These are phyloP conservation scores for Ferrisia virgata DNA, from an alignment of 2,888 invertebrate genomes.

Conservation along the genomic window DNA sequence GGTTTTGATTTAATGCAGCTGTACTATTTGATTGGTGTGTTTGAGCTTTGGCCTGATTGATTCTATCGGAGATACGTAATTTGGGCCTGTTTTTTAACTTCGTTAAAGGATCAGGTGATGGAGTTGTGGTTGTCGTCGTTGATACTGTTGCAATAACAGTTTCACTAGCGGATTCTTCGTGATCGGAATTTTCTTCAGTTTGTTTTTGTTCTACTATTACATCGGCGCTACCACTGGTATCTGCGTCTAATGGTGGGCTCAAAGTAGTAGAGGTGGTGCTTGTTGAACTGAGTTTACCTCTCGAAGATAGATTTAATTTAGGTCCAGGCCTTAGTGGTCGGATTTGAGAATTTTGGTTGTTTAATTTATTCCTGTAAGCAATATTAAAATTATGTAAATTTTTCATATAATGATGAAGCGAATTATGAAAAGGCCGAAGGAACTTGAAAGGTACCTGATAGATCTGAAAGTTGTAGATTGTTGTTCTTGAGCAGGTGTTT, in stretches of 20 bases:
- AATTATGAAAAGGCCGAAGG: neutral
- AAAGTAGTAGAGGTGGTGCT: constrained; percentile 45
- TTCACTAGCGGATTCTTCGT: neutral
- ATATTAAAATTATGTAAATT: neutral
- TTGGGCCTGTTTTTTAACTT: constrained; percentile 55
- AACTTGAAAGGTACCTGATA: neutral
- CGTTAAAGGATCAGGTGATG: constrained; percentile 54
- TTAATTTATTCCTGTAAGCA: constrained; percentile 27
- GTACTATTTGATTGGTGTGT: constrained; percentile 53
- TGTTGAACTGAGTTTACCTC: constrained; percentile 45
- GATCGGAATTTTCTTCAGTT: constrained; percentile 10
- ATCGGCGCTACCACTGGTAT: constrained; percentile 42
- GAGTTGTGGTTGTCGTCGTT: constrained; percentile 48
- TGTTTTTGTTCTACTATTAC: constrained; percentile 43
- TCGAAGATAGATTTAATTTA: constrained; percentile 59
- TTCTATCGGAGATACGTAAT: constrained; percentile 54
- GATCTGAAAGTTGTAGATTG: constrained; percentile 45
- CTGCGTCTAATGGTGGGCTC: neutral
- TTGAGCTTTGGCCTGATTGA: constrained; percentile 51
- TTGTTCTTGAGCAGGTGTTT: constrained; percentile 53
- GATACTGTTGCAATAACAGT: neutral
- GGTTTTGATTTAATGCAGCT: constrained; percentile 48
- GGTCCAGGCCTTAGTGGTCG: constrained; percentile 66
- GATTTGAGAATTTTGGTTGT: constrained; percentile 48
- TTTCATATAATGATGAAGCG: neutral